Evolutionary conservation across 2,797 vertebrate genomes (phyloP), one percentile per base, ranked within the genome.

Genomic region (Sebastes vulpes): DNA sequence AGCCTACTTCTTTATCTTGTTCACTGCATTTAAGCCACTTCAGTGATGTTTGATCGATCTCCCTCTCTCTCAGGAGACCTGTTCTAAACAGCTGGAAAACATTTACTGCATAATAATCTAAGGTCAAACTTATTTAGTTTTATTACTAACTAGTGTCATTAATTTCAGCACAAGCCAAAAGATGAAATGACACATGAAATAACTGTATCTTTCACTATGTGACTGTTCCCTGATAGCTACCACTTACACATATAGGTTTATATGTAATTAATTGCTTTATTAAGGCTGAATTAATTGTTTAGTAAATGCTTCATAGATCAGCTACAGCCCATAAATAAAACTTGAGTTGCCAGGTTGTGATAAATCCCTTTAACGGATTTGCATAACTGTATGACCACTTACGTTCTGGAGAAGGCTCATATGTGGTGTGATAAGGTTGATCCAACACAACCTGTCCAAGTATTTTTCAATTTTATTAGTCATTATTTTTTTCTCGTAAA

Each of bases 1-100:
- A 29, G 46, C 61, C 63, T 35, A 32, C 60, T 32, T 78, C 12
- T 75, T 72, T 38, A 75, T 84, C 71, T 72, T 42, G 29, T 42
- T 38, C 23, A 12, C 25, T 42, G 31, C 20, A 16, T 72, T 79
- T 38, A 65, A 70, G 52, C n/a, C 12, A 35, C 9, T 54, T 83
- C 20, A 38, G 7, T 21, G 25, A 14, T 3, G 9, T 59, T 31
- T 61, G 59, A 53, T 52, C 18, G 25, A 25, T 48, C 18, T 14
- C 12, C 26, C 2, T 35, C 32, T 38, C 35, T 38, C 35, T 38
- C 35, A 38, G 31, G 28, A 69, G 65, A 54, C 32, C 16, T 60
- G 23, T 38, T 71, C 38, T 52, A 16, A 50, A 31, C n/a, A 16
- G 8, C 46, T 38, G 25, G n/a, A 67, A 6, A 29, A 35, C 11